Evolutionary conservation across 2,113 vertebrate genomes (phyloP).

Genomic region (Noturus placidus): DNA sequence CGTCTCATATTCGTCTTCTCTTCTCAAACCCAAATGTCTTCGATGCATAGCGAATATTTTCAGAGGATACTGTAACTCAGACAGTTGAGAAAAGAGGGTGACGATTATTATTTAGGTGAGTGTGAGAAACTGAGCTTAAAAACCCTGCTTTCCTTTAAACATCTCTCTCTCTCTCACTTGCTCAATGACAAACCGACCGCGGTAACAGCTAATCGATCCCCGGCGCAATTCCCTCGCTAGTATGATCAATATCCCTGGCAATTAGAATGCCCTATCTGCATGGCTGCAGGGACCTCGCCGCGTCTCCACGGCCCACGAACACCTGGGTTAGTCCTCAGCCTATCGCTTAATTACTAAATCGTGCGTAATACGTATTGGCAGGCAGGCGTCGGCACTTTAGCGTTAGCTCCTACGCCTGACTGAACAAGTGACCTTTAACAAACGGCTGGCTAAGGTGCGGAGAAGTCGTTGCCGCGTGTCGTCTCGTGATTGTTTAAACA

Average conservation of each 20-base stretch:
- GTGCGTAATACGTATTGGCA: constrained; percentile 81
- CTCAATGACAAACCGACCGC: constrained; percentile 70
- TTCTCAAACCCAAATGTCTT: too few species aligned
- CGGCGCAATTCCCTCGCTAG: constrained; percentile 70
- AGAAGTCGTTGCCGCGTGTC: constrained; percentile 41
- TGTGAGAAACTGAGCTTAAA: constrained; percentile 56
- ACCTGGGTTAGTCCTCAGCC: constrained; percentile 82
- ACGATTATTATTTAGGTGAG: constrained; percentile 29
- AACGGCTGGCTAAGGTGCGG: constrained; percentile 70
- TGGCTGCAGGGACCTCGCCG: constrained; percentile 74
- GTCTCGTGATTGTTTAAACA: constrained; percentile 71
- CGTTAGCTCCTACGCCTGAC: constrained; percentile 63
- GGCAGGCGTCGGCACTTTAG: constrained; percentile 62
- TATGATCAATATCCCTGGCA: constrained; percentile 80
- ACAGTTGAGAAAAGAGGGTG: background rate
- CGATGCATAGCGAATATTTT: too few species aligned
- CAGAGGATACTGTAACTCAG: too few species aligned
- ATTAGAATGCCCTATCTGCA: constrained; percentile 85
- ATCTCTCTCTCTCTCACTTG: background rate
- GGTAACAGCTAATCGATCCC: constrained; percentile 81
- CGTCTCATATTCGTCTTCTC: too few species aligned
- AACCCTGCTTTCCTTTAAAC: constrained; percentile 60
- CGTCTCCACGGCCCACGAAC: constrained; percentile 75
- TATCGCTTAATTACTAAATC: constrained; percentile 85
- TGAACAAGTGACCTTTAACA: constrained; percentile 75